These are phyloP conservation scores for Lacanobia wlatinum DNA, from an alignment of 2,888 invertebrate species.

Conservation along the genomic window DNA sequence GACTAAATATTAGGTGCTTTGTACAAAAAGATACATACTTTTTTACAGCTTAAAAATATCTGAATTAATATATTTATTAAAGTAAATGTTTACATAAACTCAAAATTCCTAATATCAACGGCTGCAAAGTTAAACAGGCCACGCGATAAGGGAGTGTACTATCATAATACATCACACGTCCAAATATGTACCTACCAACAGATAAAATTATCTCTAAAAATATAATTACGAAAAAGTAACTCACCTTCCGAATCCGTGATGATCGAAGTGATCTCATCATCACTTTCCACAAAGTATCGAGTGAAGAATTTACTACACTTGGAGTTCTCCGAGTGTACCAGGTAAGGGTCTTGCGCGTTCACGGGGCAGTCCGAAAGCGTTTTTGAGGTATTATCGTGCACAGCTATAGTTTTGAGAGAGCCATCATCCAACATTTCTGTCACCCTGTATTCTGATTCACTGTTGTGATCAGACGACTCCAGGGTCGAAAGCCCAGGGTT, in stretches of 20 bases:
- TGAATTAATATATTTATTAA: not conserved
- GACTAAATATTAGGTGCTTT: not conserved
- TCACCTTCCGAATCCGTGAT: slow-evolving; percentile 94
- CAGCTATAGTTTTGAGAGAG: slow-evolving; percentile 87
- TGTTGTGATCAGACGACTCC: slow-evolving; percentile 84
- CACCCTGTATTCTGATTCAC: slow-evolving; percentile 88
- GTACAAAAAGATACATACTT: too few species aligned
- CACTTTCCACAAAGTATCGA: slow-evolving; percentile 93
- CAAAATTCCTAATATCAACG: slow-evolving; percentile 3
- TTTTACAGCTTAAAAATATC: not conserved
- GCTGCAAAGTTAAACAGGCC: slow-evolving; percentile 19
- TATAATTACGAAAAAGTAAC: slow-evolving; percentile 41
- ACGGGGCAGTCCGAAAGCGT: slow-evolving; percentile 87
- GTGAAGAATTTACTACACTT: slow-evolving; percentile 93
- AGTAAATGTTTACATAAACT: slow-evolving; percentile 6
- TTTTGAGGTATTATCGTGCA: slow-evolving; percentile 89
- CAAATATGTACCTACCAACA: slow-evolving; percentile 69
- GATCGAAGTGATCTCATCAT: slow-evolving; percentile 93
- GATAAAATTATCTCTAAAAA: slow-evolving; percentile 44
- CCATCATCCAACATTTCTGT: slow-evolving; percentile 89
- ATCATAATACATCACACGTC: slow-evolving; percentile 40
- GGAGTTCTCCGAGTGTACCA: slow-evolving; percentile 89
- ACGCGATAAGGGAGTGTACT: slow-evolving; percentile 29
- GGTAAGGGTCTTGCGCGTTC: slow-evolving; percentile 86
- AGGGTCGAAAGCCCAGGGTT: slow-evolving; percentile 73